These are phyloP conservation scores for Agrochola lychnidis DNA, from an alignment of 2,888 invertebrate species.

Conservation along the genomic window DNA sequence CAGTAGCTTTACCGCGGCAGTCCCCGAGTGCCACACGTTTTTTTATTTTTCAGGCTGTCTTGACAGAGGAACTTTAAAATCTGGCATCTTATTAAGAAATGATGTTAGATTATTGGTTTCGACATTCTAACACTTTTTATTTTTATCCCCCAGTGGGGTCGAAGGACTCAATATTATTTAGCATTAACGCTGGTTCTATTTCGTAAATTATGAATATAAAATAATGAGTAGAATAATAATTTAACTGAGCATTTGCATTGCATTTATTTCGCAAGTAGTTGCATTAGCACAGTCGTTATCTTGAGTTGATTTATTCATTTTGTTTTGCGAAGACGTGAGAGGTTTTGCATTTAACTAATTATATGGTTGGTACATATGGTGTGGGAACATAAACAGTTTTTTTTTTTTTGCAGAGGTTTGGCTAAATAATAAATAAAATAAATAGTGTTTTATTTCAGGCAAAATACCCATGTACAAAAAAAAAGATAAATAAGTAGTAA, in stretches of 20 bases:
- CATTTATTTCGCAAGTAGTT: conserved; percentile 58
- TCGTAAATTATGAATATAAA: conserved; percentile 32
- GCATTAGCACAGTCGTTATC: conserved; percentile 53
- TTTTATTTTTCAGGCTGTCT: no score
- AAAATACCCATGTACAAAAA: no score
- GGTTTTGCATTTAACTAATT: conserved; percentile 53
- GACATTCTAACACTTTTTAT: background rate
- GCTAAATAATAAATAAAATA: background rate
- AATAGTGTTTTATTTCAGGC: no score
- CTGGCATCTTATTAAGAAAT: no score
- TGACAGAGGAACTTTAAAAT: no score
- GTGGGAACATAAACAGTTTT: background rate
- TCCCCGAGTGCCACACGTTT: no score
- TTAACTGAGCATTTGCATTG: conserved; percentile 45
- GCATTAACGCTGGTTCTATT: background rate
- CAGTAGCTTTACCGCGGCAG: no score
- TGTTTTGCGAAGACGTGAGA: conserved; percentile 52
- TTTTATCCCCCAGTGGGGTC: background rate
- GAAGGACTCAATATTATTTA: background rate
- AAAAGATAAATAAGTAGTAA: no score
- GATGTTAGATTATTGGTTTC: no score
- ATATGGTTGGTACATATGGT: conserved; percentile 1
- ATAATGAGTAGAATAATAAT: conserved; percentile 30
- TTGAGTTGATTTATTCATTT: conserved; percentile 61
- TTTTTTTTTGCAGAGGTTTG: background rate